Base-by-base conservation (phyloP, 2,888 invertebrate species). In the Agrochola macilenta region DNA sequence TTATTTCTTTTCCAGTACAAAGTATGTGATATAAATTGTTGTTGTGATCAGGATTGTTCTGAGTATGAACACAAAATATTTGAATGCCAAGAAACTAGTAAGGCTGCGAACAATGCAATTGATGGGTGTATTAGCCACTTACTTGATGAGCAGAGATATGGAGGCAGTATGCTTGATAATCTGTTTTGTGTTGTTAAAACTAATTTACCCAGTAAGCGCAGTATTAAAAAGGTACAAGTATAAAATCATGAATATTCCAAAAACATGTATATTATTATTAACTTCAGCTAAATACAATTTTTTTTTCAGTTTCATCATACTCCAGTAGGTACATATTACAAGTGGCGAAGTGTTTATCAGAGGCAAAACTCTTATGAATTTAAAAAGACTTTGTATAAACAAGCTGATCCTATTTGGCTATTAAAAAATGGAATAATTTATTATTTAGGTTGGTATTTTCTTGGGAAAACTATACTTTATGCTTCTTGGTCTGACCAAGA, bases 21-120 rank as follows among this genome's bases (percentile, higher is more conserved):
- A 87, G 95, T 96, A 58, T 99, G 99, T 94, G 98, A 99, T 93
- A 97, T 98, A 73, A 98, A 98, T 92, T 99, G 99, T 91, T 99
- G 98, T 91, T 99, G 99, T 93, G 99, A 99, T 93, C 90, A 89
- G 68, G 98, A 98, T 88, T 99, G 99, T 91, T 94, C 97, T 17
- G 93, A 95, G 46, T 94, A 95, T 72, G 97, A 98, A 87, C 95
- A 96, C 78, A 90, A 93, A 77, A 98, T 99, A 93, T 96, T 97
- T 30, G 91, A 94, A 78, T 98, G 98, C 91, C 90, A 92, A 70
- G 93, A 94, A 76, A 71, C 11, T n/a, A 63, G 43, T 54, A 75
- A 69, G n/a, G 12, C 23, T 20, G 72, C 81, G 12, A 39, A 69
- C 2, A 60, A 74, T 75, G 58, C 23, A 39, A 58, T 61, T 39